Evolutionary conservation across 2,113 vertebrate species (phyloP), one percentile per base, ranked within the genome.

Genomic region (Heteronetta atricapilla): DNA sequence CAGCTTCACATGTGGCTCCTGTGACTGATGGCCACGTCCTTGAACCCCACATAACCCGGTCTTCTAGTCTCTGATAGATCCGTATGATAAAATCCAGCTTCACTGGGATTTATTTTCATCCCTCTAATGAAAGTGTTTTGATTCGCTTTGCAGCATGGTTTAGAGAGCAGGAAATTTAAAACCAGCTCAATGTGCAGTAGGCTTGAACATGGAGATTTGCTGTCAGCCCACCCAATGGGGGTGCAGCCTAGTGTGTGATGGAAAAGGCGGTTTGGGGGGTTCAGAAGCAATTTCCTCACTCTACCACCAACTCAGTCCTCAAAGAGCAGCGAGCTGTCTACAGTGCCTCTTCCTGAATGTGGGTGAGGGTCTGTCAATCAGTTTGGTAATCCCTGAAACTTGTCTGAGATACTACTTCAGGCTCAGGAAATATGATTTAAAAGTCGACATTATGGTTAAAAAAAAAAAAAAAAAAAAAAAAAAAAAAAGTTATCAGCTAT

Each of bases 151-250:
- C 40, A 95, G 78, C 50, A 74, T 63, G 78, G 89, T 92, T 94
- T 97, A 88, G 86, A 90, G 70, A 92, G 70, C 85, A 97, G 88
- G 90, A 95, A 96, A 96, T 97, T 90, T 84, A 89, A 96, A 96
- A 95, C 92, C 70, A 90, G 36, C 63, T 79, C 83, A 66, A 3
- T 50, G 33, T 88, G 36, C 42, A 28, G 4, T 89, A 62, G n/a
- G 67, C 50, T 76, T 87, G 83, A 76, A 40, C 0, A 3, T 28
- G 78, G 53, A 5, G 40, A 68, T 92, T 33, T 93, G 34, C 60
- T 82, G 44, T 90, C 88, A 92, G 83, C 86, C 93, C 94, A 88
- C 92, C 88, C 94, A 93, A 34, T 73, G 29, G 83, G 60, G 66
- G 25, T 34, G 12, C 67, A 58, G 73, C 28, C 40, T 84, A 69